Conservation (phyloP, 2,888 invertebrate species). For the Myathropa florea region DNA sequence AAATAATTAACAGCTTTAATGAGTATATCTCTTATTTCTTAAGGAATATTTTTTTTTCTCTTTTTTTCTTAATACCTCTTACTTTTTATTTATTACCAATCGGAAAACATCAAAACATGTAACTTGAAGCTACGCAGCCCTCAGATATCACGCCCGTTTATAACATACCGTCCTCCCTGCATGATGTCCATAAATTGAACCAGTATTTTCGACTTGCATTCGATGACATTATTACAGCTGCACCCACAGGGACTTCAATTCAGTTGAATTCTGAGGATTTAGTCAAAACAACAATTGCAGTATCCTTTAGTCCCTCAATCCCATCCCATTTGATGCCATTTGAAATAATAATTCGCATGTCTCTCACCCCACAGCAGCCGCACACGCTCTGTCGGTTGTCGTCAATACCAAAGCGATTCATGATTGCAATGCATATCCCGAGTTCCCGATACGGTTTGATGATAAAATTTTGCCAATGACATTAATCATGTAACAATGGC, state of each 20-base stretch:
- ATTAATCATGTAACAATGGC: conserved; percentile 67
- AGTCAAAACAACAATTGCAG: conserved; percentile 23
- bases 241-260: conserved; percentile 28
- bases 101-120: not conserved
- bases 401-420: conserved; percentile 27
- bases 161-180: not conserved
- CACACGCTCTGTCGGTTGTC: conserved; percentile 16
- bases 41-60: too few species aligned
- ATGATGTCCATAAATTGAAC: conserved; percentile 16
- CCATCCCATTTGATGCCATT: conserved; percentile 24
- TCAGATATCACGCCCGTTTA: not conserved
- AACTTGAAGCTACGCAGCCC: not conserved
- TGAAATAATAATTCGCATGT: conserved; percentile 47
- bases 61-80: too few species aligned
- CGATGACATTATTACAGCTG: conserved; percentile 45
- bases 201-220: not conserved
- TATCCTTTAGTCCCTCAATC: not conserved
- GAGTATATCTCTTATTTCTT: too few species aligned
- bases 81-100: not conserved
- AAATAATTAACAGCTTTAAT: too few species aligned
- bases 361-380: conserved; percentile 2
- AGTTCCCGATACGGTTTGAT: conserved; percentile 53
- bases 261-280: conserved; percentile 40
- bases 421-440: conserved; percentile 43
- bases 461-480: conserved; percentile 71